Evolutionary conservation across 1,140 invertebrate genomes (phyloP), one percentile per base, ranked within the genome.

Genomic region (Pachypsylla venusta): DNA sequence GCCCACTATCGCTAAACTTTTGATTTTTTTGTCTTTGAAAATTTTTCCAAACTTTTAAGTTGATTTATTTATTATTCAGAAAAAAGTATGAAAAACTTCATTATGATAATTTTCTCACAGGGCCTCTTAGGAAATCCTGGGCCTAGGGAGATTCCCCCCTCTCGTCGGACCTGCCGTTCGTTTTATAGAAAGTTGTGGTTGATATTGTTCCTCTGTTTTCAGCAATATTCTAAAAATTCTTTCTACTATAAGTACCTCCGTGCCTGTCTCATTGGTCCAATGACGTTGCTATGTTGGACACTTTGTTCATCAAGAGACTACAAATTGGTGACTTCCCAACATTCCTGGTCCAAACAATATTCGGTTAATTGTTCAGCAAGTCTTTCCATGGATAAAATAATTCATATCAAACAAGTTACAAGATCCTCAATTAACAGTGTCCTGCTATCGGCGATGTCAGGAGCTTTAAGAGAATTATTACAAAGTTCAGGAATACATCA

Each of bases 391-490:
- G 63, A 69, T 13, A 68, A 71, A 63, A 67, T 72, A 25, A 61
- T 66, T 25, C 56, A 70, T 48, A 64, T 71, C 48, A 69, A 68
- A 58, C 65, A 71, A 67, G 71, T 76, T 1, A 78, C 77, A 12
- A 61, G 78, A 27, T 76, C 74, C 55, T 74, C 75, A 12, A 66
- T 79, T 22, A 78, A 77, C 64, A 77, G 79, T 63, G 74, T 79
- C 1, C 68, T 80, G 14, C 64, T 80, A 53, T 73, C 77, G 0
- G 75, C 77, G 0, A 62, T 75, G 2, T 70, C 77, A 1, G 79
- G 77, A 14, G 73, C 73, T 48, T 59, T 79, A 25, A 62, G 77
- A 19, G 68, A 62, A n/a, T 73, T 77, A 59, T 68, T 79, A 40
- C 74, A 76, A 62, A 65, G 64, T 40, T 67, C 68, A 53, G 75